phyloP scores from a whole-genome alignment of 2,113 vertebrate genomes.

The Lynx canadensis region DNA sequence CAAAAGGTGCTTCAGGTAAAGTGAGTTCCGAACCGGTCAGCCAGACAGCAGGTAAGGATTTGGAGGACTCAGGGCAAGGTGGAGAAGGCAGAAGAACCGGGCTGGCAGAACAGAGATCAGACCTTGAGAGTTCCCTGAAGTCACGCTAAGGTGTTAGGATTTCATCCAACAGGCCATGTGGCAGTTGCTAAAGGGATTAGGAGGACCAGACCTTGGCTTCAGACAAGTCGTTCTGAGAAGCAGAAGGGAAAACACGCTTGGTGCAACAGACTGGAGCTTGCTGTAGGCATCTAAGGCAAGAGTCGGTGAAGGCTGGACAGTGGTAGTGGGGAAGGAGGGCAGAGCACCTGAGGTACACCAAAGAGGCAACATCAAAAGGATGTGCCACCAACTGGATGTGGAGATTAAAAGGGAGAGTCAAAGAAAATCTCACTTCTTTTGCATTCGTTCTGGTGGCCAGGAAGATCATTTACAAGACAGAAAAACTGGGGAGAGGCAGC shows the following conservation, averaged over 20 bases:
- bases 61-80: accelerated
- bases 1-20: neutral
- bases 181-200: neutral
- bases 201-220: neutral
- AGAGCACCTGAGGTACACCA: accelerated
- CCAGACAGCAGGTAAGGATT: neutral
- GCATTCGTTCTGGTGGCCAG: neutral
- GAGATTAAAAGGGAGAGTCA: neutral
- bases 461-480: neutral
- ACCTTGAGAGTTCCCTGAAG: neutral
- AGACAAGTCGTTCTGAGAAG: neutral
- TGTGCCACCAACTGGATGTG: neutral
- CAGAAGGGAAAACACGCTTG: neutral
- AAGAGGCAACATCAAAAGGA: neutral
- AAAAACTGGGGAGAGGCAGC: neutral
- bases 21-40: neutral
- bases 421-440: neutral
- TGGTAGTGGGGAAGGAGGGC: neutral
- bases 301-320: too few species aligned
- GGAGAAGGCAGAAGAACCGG: neutral
- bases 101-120: neutral
- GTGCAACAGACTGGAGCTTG: neutral
- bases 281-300: neutral
- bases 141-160: neutral
- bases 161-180: neutral